phyloP scores from a whole-genome alignment of 23 tunicate species.

The Trididemnum nubilum region DNA sequence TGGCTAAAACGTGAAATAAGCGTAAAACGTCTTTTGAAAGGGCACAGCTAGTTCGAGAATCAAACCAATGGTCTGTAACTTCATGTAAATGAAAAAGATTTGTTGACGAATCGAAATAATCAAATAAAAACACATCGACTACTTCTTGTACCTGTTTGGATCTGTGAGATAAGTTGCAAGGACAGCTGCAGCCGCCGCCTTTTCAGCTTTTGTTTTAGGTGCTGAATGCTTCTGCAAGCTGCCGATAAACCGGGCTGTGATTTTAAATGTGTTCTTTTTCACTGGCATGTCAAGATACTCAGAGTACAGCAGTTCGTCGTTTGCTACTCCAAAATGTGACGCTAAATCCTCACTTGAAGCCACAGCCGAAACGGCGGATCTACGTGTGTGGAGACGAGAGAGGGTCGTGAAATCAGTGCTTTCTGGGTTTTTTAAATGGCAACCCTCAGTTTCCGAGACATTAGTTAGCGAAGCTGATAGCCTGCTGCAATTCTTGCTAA shows the following conservation, averaged over 20 bases:
- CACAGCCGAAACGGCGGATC: constrained; percentile 70
- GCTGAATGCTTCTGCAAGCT: constrained; percentile 74
- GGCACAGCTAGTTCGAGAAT: no score
- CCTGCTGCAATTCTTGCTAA: not conserved
- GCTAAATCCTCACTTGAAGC: constrained; percentile 41
- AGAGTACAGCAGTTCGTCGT: constrained; percentile 9
- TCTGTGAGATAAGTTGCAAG: constrained; percentile 67
- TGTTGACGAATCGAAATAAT: no score
- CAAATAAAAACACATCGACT: no score
- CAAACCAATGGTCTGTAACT: no score
- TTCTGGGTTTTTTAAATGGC: not conserved
- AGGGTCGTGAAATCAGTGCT: not conserved
- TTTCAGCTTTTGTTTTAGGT: constrained; percentile 61
- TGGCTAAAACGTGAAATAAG: no score
- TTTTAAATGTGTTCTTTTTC: constrained; percentile 66
- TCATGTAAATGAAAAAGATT: no score
- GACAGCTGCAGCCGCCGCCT: constrained; percentile 75
- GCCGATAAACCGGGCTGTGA: constrained; percentile 83
- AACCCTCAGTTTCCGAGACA: not conserved
- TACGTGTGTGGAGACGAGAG: constrained; percentile 46
- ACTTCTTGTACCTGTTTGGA: constrained; percentile 65
- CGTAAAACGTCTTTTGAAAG: no score
- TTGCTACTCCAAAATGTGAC: not conserved
- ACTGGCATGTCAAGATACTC: constrained; percentile 64
- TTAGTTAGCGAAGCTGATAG: not conserved